Percentiles rank a stretch among this genome's conserved stretches.
These are phyloP conservation scores for Lagocephalus sceleratus DNA, from an alignment of 2,797 vertebrate genomes.

Conservation along the genomic window DNA sequence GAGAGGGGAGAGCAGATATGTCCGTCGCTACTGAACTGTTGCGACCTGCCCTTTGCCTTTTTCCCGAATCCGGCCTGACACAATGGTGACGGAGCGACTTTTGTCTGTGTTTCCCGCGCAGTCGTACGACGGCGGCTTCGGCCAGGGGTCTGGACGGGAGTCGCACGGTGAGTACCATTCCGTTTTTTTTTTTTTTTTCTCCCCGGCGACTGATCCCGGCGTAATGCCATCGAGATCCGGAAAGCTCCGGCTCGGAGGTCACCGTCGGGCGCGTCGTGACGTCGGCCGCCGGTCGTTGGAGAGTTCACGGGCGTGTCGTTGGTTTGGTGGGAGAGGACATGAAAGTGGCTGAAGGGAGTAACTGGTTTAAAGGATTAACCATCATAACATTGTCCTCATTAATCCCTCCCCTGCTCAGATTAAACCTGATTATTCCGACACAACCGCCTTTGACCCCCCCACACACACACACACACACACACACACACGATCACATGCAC, in stretches of 20 bases:
- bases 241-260: no score
- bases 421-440: slow-evolving; percentile 40
- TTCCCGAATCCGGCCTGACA: no score
- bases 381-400: slow-evolving; percentile 51
- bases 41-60: slow-evolving; percentile 7
- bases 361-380: slow-evolving; percentile 65
- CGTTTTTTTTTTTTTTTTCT: neutral
- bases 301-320: neutral
- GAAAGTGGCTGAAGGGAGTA: slow-evolving; percentile 44
- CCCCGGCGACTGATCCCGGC: no score
- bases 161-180: slow-evolving; percentile 88
- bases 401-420: slow-evolving; percentile 42
- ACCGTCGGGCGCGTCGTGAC: no score
- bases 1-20: neutral
- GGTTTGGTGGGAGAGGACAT: slow-evolving; percentile 9
- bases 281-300: neutral
- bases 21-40: slow-evolving; percentile 1
- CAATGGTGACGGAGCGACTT: neutral
- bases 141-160: slow-evolving; percentile 92
- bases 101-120: slow-evolving; percentile 63
- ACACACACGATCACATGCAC: no score
- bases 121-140: slow-evolving; percentile 96
- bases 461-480: slow-evolving; percentile 14
- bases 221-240: neutral
- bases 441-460: slow-evolving; percentile 26